Evolutionary conservation across 1,140 invertebrate species (phyloP).

Genomic region (Plutomurus gul): DNA sequence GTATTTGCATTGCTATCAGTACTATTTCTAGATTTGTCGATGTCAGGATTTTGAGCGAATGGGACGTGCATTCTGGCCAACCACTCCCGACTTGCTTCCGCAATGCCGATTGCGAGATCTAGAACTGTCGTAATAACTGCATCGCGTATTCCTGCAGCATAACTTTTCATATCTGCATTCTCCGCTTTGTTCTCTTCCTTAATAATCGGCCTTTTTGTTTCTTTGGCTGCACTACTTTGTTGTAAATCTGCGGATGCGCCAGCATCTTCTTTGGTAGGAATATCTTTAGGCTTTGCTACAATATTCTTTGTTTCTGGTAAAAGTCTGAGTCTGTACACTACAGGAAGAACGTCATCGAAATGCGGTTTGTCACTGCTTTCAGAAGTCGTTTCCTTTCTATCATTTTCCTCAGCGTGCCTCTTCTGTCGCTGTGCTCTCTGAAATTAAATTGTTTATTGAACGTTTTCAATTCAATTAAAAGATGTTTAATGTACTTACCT

Average conservation of each 20-base stretch:
- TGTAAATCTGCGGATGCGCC: neutral
- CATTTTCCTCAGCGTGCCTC: neutral
- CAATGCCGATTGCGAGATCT: conserved; percentile 36
- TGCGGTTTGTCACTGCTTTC: neutral
- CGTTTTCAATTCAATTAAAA: no score
- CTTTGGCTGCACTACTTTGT: neutral
- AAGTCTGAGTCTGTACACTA: neutral
- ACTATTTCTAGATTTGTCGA: neutral
- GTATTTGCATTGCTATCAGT: neutral
- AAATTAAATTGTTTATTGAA: neutral
- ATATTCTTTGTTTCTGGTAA: neutral
- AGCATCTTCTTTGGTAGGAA: neutral
- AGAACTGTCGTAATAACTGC: conserved; percentile 7
- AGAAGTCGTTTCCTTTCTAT: neutral
- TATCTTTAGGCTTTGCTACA: neutral
- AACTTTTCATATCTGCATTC: no score
- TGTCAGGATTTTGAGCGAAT: neutral
- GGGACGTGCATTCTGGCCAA: neutral
- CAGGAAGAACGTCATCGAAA: no score
- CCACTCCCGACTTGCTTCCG: conserved; percentile 27
- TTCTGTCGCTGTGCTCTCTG: neutral
- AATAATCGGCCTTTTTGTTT: neutral
- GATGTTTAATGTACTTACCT: no score
- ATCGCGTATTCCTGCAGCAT: neutral
- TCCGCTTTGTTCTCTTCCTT: neutral